A percentile compares a stretch with the other conserved stretches of the same genome.
Conservation (phyloP, 2,888 invertebrate species). For the Dynastes hyllus region DNA sequence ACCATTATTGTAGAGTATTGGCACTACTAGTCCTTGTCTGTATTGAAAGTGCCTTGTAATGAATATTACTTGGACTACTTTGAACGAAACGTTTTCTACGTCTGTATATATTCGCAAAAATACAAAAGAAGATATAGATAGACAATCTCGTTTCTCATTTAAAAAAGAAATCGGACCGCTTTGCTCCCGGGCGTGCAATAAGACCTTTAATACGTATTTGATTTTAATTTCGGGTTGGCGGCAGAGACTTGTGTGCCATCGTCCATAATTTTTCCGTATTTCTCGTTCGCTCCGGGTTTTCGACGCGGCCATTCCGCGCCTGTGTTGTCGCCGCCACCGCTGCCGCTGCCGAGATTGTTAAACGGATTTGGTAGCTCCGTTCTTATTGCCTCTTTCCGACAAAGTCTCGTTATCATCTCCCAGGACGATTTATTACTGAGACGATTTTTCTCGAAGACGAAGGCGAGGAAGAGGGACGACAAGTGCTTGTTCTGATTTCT, state of each 20-base stretch:
- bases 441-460: slow-evolving; percentile 41
- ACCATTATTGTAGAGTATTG: too few species aligned
- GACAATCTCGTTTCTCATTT: slow-evolving; percentile 27
- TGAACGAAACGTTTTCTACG: background rate
- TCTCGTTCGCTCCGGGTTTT: slow-evolving; percentile 55
- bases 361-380: slow-evolving; percentile 46
- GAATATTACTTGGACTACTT: too few species aligned
- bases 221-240: slow-evolving; percentile 63
- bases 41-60: too few species aligned
- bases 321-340: slow-evolving; percentile 24
- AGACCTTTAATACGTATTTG: slow-evolving; percentile 65
- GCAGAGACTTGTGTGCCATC: slow-evolving; percentile 39
- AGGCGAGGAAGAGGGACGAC: background rate
- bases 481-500: slow-evolving; percentile 25
- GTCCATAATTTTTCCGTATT: slow-evolving; percentile 65
- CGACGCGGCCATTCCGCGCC: background rate
- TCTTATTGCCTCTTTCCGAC: slow-evolving; percentile 48
- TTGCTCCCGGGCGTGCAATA: slow-evolving; percentile 53
- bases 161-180: slow-evolving; percentile 24
- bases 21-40: too few species aligned
- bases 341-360: slow-evolving; percentile 44
- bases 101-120: background rate
- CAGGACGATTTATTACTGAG: slow-evolving; percentile 43
- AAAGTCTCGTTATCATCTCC: slow-evolving; percentile 50
- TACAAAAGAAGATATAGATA: slow-evolving; percentile 1